Percentiles rank a stretch among this genome's conserved stretches.
Evolutionary conservation across 2,888 invertebrate genomes (phyloP).

Genomic region (Nemapogon koenigi): DNA sequence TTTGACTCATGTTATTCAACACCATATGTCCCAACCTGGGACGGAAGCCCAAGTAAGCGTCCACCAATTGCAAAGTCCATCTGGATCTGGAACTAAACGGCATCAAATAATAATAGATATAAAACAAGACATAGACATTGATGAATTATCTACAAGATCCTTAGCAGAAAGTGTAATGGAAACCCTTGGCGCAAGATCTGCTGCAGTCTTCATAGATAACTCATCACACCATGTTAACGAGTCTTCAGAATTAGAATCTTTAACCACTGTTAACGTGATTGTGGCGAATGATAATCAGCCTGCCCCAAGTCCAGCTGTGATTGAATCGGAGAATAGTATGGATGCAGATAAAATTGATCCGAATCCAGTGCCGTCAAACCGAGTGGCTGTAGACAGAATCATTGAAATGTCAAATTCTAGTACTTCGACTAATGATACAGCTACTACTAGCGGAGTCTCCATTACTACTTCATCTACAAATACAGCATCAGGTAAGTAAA

Average conservation of each 20-base stretch:
- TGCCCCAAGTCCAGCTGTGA: conserved; percentile 26
- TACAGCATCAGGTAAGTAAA: conserved; percentile 52
- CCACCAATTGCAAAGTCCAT: conserved; percentile 45
- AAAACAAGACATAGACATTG: conserved; percentile 57
- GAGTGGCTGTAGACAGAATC: conserved; percentile 47
- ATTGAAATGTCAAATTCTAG: conserved; percentile 42
- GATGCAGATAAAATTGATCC: conserved; percentile 24
- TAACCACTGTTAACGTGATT: conserved; percentile 57
- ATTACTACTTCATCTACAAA: conserved; percentile 38
- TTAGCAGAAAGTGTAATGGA: conserved; percentile 61
- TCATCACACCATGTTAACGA: conserved; percentile 31
- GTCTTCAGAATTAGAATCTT: conserved; percentile 42
- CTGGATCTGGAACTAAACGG: conserved; percentile 44
- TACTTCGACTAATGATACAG: conserved; percentile 23
- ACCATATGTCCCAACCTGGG: conserved; percentile 43
- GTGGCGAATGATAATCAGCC: conserved; percentile 38
- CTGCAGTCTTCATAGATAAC: conserved; percentile 56
- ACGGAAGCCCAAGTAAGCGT: conserved; percentile 55
- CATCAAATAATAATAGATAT: conserved; percentile 61
- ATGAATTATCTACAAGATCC: conserved; percentile 50
- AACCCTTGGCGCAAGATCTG: conserved; percentile 51
- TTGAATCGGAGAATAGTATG: conserved; percentile 22
- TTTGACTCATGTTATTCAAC: conserved; percentile 52
- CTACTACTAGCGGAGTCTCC: conserved; percentile 31
- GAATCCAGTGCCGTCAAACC: conserved; percentile 32